These are phyloP conservation scores for Tachyglossus aculeatus DNA, from an alignment of 2,797 vertebrate genomes.

Conservation along the genomic window DNA sequence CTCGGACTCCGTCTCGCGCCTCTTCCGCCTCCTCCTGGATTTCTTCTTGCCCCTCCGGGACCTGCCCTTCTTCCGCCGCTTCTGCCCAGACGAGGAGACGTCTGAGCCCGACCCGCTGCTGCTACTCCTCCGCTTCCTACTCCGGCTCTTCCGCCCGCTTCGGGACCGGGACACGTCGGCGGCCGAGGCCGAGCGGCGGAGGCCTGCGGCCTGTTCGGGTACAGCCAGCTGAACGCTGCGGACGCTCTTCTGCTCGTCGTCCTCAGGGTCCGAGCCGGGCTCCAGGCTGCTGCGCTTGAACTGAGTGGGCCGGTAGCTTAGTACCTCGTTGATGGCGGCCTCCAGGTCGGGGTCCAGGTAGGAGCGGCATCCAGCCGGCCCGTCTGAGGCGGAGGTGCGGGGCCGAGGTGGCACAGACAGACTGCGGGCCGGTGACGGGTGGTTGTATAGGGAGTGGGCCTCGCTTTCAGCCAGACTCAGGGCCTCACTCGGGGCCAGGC, in stretches of 20 bases:
- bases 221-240: conserved; percentile 60
- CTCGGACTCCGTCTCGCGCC: conserved; percentile 78
- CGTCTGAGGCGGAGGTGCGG: conserved; percentile 63
- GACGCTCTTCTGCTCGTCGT: conserved; percentile 67
- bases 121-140: conserved; percentile 71
- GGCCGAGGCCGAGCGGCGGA: conserved; percentile 85
- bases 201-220: conserved; percentile 58
- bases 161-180: conserved; percentile 77
- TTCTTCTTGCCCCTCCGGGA: conserved; percentile 79
- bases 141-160: conserved; percentile 70
- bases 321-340: conserved; percentile 92
- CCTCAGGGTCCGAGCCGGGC: conserved; percentile 79
- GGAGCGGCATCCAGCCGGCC: conserved; percentile 76
- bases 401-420: conserved; percentile 87
- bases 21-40: conserved; percentile 86
- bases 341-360: conserved; percentile 94
- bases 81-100: conserved; percentile 62
- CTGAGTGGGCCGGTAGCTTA: conserved; percentile 88
- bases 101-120: conserved; percentile 76
- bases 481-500: conserved; percentile 77
- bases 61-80: conserved; percentile 69
- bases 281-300: conserved; percentile 84
- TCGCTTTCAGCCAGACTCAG: conserved; percentile 80
- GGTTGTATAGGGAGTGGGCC: conserved; percentile 76
- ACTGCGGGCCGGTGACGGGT: conserved; percentile 83